Evolutionary conservation across 2,888 invertebrate species (phyloP).

Genomic region (Dasypolia templi): DNA sequence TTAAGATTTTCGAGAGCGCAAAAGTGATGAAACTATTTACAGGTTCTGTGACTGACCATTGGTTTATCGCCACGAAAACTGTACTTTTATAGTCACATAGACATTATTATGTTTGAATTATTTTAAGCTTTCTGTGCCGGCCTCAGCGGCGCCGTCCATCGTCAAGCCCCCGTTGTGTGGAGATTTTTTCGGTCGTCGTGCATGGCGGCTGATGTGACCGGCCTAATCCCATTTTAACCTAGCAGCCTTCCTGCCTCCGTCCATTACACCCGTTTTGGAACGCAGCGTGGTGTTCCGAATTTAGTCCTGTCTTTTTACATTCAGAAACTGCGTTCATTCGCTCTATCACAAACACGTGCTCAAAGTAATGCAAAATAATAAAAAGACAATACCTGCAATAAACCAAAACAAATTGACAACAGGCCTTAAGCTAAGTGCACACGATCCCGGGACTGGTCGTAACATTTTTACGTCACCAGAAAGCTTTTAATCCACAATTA

Average conservation of each 20-base stretch:
- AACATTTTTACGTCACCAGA: slow-evolving; percentile 56
- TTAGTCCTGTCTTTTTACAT: not conserved
- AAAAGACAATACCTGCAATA: slow-evolving; percentile 23
- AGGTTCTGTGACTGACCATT: too few relatives aligned
- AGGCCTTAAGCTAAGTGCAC: slow-evolving; percentile 53
- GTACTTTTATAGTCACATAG: too few relatives aligned
- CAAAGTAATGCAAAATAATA: not conserved
- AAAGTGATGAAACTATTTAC: too few relatives aligned
- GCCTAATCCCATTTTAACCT: not conserved
- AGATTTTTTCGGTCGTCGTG: not conserved
- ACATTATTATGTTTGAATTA: too few relatives aligned
- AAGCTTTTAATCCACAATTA: slow-evolving; percentile 66
- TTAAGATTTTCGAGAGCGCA: too few relatives aligned
- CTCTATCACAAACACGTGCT: not conserved
- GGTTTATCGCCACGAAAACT: too few relatives aligned
- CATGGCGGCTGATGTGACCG: not conserved
- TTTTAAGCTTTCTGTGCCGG: not conserved
- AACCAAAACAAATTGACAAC: slow-evolving; percentile 35
- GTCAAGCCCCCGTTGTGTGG: not conserved
- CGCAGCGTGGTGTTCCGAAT: not conserved
- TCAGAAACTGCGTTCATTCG: not conserved
- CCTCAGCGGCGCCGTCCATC: not conserved
- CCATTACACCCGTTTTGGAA: not conserved
- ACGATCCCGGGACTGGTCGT: slow-evolving; percentile 45
- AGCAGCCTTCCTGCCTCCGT: not conserved